Conservation (phyloP, 2,888 invertebrate genomes). For the Tiliacea citrago region DNA sequence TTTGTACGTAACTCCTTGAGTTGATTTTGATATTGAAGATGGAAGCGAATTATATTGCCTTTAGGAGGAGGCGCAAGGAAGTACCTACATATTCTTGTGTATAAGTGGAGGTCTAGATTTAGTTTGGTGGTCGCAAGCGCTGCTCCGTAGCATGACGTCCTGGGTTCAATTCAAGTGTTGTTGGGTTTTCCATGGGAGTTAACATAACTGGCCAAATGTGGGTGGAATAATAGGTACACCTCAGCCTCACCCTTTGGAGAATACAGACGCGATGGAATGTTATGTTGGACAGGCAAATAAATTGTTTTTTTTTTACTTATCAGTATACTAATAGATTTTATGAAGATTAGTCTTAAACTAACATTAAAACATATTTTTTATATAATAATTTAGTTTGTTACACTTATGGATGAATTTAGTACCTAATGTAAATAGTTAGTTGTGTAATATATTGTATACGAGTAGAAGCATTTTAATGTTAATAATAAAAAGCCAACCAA, state of each 20-base stretch:
- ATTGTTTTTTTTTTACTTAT: no score
- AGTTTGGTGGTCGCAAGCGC: not conserved
- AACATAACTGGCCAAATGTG: not conserved
- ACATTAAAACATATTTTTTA: not conserved
- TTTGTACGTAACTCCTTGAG: not conserved
- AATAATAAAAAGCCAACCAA: no score
- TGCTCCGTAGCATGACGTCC: not conserved
- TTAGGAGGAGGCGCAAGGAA: not conserved
- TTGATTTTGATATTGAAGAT: constrained; percentile 13
- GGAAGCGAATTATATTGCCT: not conserved
- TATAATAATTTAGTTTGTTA: not conserved
- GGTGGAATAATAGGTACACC: not conserved
- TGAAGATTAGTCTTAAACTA: not conserved
- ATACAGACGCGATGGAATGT: no score
- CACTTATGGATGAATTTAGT: no score
- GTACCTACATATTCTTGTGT: not conserved
- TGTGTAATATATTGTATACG: no score
- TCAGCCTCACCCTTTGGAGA: not conserved
- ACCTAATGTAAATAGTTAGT: no score
- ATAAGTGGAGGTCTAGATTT: not conserved
- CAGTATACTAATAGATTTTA: not conserved
- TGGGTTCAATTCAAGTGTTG: not conserved
- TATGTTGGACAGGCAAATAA: not conserved
- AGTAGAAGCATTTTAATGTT: no score
- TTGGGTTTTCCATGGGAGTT: not conserved